Evolutionary conservation across 2,113 vertebrate genomes (phyloP).

Genomic region (Rhinolophus ferrumequinum): DNA sequence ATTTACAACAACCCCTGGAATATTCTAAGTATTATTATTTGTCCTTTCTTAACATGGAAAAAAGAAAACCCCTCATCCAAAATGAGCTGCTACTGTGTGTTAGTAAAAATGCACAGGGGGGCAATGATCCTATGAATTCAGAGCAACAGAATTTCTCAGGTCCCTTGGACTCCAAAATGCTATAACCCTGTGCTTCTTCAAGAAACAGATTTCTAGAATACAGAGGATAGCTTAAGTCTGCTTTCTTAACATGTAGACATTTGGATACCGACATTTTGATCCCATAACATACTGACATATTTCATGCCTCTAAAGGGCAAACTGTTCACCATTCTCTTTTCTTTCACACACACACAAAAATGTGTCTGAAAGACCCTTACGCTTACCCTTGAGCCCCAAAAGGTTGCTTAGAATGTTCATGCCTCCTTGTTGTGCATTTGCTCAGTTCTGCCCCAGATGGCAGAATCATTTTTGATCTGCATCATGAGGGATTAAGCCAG

Average conservation of each 20-base stretch:
- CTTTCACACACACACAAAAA: neutral
- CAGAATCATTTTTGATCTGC: neutral
- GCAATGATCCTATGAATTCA: neutral
- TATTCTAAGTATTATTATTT: neutral
- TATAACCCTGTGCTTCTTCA: neutral
- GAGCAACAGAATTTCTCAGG: neutral
- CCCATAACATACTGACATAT: neutral
- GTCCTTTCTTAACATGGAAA: neutral
- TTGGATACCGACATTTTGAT: slow-evolving; percentile 27
- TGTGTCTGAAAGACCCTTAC: neutral
- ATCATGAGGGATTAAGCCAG: neutral
- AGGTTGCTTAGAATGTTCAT: neutral
- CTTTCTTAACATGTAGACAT: neutral
- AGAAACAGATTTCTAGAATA: slow-evolving; percentile 15
- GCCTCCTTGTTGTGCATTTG: neutral
- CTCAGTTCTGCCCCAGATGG: neutral
- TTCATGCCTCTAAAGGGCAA: neutral
- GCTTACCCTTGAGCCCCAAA: neutral
- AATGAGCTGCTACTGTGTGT: neutral
- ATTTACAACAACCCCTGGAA: neutral
- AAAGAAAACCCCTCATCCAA: neutral
- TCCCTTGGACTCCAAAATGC: neutral
- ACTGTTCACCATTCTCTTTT: neutral
- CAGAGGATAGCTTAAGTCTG: neutral
- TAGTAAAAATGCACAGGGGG: slow-evolving; percentile 28